Evolutionary conservation across 2,113 vertebrate species (phyloP).

Genomic region (Calyptomena viridis): DNA sequence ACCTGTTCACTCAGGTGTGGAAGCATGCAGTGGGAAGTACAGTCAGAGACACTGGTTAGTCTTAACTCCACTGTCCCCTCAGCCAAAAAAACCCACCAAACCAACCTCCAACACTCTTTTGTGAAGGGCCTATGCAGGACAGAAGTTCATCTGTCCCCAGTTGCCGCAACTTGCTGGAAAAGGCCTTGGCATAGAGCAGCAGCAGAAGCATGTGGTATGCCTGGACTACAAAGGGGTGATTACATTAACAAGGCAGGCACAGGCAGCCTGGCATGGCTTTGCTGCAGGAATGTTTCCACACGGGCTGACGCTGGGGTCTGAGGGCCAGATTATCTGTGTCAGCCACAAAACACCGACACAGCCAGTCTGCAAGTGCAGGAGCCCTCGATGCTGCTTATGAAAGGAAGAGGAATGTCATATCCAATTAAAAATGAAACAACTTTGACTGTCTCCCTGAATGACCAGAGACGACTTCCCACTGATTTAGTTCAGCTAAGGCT

Average conservation of each 20-base stretch:
- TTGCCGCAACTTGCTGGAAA: neutral
- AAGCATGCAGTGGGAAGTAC: neutral
- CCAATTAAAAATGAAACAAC: neutral
- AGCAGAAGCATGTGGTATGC: neutral
- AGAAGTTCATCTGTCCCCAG: neutral
- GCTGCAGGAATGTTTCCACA: neutral
- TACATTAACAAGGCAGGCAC: neutral
- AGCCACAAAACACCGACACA: accelerated
- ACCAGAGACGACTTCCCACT: neutral
- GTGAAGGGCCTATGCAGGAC: neutral
- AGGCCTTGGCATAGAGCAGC: neutral
- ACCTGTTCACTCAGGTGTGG: neutral
- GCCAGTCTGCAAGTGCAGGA: neutral
- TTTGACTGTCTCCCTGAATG: neutral
- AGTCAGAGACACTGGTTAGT: neutral
- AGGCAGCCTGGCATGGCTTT: neutral
- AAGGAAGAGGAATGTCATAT: neutral
- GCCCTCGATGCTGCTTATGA: neutral
- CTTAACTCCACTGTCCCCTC: neutral
- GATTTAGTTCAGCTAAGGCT: neutral
- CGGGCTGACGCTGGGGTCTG: neutral
- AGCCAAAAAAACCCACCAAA: neutral
- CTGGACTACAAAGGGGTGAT: neutral
- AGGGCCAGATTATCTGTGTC: neutral
- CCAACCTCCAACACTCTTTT: neutral